phyloP scores from a whole-genome alignment of 2,888 invertebrate genomes.

The Polyommatus iphigenia region DNA sequence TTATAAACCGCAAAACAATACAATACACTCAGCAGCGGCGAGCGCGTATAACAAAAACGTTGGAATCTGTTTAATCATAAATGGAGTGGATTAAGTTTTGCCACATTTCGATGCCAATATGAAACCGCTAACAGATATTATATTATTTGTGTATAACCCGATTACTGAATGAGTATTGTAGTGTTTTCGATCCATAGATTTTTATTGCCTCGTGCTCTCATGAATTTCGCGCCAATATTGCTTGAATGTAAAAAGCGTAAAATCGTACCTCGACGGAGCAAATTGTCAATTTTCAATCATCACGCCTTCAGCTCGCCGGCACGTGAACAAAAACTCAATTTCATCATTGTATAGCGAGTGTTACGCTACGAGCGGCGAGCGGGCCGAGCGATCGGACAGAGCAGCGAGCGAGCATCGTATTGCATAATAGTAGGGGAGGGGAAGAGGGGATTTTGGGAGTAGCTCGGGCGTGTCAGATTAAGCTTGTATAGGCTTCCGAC shows the following conservation, averaged over 20 bases:
- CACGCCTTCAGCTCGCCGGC: conserved; percentile 1
- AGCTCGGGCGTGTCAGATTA: too few relatives aligned
- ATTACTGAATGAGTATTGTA: too few relatives aligned
- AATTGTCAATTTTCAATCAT: conserved; percentile 1
- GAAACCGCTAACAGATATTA: too few relatives aligned
- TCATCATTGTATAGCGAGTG: neutral
- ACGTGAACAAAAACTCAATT: conserved; percentile 14
- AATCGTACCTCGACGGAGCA: neutral
- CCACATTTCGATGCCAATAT: neutral
- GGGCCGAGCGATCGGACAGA: neutral
- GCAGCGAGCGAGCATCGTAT: too few relatives aligned
- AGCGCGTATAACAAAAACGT: neutral
- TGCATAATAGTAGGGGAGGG: too few relatives aligned
- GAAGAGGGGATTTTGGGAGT: too few relatives aligned
- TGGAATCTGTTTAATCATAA: too few relatives aligned
- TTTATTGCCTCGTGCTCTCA: too few relatives aligned
- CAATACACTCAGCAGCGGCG: neutral
- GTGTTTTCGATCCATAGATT: too few relatives aligned
- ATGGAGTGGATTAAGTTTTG: too few relatives aligned
- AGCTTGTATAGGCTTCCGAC: too few relatives aligned
- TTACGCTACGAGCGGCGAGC: neutral
- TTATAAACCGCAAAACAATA: neutral
- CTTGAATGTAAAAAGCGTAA: neutral
- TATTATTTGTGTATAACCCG: too few relatives aligned
- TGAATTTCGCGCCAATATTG: neutral